phyloP scores from a whole-genome alignment of 2,113 vertebrate genomes.

The Nycticorax nycticorax region DNA sequence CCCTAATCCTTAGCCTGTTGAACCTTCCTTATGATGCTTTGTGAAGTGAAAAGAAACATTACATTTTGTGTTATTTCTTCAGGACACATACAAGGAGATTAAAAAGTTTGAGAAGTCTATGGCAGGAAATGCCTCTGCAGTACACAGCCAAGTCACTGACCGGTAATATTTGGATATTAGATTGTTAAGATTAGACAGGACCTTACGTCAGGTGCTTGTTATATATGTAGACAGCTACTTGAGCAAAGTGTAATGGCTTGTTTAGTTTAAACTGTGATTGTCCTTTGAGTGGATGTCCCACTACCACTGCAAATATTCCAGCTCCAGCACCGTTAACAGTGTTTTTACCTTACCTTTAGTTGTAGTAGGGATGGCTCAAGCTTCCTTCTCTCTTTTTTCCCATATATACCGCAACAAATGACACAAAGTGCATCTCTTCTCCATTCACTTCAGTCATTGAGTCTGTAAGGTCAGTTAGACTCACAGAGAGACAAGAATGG shows the following conservation, averaged over 20 bases:
- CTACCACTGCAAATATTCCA: neutral
- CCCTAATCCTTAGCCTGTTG: neutral
- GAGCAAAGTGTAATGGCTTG: neutral
- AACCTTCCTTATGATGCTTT: neutral
- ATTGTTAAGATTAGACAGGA: neutral
- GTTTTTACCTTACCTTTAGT: neutral
- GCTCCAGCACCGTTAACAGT: neutral
- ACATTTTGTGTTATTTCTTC: constrained; percentile 31
- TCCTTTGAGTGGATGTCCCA: neutral
- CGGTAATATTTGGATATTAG: constrained; percentile 58
- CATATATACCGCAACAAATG: neutral
- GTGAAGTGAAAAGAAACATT: neutral
- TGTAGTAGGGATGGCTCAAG: neutral
- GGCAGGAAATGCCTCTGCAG: constrained; percentile 54
- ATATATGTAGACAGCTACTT: neutral
- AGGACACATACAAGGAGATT: constrained; percentile 84
- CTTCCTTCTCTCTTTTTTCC: neutral
- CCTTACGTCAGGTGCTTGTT: neutral
- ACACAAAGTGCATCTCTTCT: neutral
- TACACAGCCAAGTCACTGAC: constrained; percentile 23
- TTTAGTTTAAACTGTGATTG: neutral
- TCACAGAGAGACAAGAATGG: neutral
- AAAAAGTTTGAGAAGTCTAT: constrained; percentile 83
- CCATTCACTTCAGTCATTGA: neutral
- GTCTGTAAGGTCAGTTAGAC: neutral